Evolutionary conservation across 2,797 vertebrate species (phyloP), one percentile per base, ranked within the genome.

Genomic region (Peromyscus attwateri): DNA sequence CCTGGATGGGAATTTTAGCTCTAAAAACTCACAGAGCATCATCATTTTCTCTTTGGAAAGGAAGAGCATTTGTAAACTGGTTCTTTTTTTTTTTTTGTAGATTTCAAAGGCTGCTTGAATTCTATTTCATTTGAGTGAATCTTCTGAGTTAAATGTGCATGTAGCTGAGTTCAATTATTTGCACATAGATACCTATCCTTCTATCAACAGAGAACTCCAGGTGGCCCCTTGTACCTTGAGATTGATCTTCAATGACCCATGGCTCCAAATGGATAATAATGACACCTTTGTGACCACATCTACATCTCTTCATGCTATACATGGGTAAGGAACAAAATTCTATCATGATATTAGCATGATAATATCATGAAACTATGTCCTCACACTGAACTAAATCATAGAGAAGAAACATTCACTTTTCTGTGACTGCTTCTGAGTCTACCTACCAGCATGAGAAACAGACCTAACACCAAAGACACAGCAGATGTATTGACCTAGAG

Each of bases 1-100:
- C 52, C 52, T 91, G 37, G 16, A 2, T 70, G 70, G 34, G 49
- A 94, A 91, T 66, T 89, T 70, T 37, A 80, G n/a, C 40, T 77
- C 19, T 77, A 93, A 92, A 92, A 94, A 2, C 43, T 27, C 77
- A 87, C 68, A 93, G 8, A 27, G 88, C 49, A 14, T 19, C 64
- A 73, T 87, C 9, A 70, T 87, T 92, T 96, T 52, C 64, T 96
- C 29, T 94, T 96, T 87, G 62, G 62, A 92, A 93, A 96, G 57
- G 52, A 94, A 94, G 60, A 40, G 14, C 52, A 60, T 21, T 17
- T 57, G 52, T 87, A 83, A 96, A 8, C 23, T 66, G 80, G 89
- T 87, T 84, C 10, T 52, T 49, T 7, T 85, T 40, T 7, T 85
- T 40, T 66, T 77, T 94, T 95, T 76, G 43, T 80, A 71, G 40